These are phyloP conservation scores for Hydropsyche tenuis DNA, from an alignment of 1,140 invertebrate genomes.

Conservation along the genomic window DNA sequence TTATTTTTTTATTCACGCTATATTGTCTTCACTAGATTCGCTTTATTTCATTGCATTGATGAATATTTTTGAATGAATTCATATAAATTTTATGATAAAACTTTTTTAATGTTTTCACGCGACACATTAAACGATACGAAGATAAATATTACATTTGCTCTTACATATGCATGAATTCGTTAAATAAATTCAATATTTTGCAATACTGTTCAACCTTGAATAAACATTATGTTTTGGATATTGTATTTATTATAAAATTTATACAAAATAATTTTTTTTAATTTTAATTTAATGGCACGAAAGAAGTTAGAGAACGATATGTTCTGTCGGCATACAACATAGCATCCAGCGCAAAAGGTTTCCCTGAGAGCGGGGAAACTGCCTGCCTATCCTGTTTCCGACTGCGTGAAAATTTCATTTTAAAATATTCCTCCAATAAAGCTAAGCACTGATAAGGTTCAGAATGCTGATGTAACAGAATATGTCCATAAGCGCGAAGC, in stretches of 20 bases:
- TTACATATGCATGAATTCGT: too few relatives aligned
- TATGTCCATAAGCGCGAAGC: slow-evolving; percentile 35
- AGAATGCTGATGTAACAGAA: slow-evolving; percentile 43
- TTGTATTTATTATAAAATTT: too few relatives aligned
- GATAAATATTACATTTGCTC: too few relatives aligned
- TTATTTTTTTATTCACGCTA: slow-evolving; percentile 14
- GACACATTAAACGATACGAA: too few relatives aligned
- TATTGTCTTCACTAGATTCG: slow-evolving; percentile 16
- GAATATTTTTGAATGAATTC: slow-evolving; percentile 20
- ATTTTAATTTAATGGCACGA: background rate
- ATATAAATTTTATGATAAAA: background rate
- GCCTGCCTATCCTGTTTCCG: slow-evolving; percentile 38
- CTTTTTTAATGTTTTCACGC: too few relatives aligned
- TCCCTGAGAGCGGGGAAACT: slow-evolving; percentile 35
- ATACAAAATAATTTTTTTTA: slow-evolving; percentile 15
- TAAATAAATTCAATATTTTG: too few relatives aligned
- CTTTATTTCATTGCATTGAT: background rate
- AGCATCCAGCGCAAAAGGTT: slow-evolving; percentile 34
- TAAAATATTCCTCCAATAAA: slow-evolving; percentile 48
- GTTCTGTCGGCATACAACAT: slow-evolving; percentile 3
- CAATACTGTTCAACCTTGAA: too few relatives aligned
- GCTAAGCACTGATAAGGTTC: slow-evolving; percentile 48
- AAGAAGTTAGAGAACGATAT: slow-evolving; percentile 22
- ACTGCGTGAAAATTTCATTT: slow-evolving; percentile 49
- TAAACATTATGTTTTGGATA: too few relatives aligned